phyloP scores from a whole-genome alignment of 2,113 vertebrate species.

The Osmerus eperlanus region DNA sequence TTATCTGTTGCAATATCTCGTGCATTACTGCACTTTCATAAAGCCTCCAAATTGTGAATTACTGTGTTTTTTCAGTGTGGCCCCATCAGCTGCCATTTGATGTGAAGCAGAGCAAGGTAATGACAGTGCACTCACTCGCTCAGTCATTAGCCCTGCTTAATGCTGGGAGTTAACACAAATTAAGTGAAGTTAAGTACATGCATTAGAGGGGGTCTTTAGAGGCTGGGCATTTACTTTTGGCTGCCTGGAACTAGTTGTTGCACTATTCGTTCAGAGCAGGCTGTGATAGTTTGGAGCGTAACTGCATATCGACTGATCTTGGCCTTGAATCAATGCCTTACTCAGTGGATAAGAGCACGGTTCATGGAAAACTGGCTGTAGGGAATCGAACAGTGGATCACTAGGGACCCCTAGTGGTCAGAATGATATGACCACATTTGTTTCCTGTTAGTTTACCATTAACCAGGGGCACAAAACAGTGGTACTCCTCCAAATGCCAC shows the following conservation, averaged over 20 bases:
- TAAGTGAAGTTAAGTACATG: slow-evolving; percentile 72
- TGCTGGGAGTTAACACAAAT: slow-evolving; percentile 72
- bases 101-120: slow-evolving; percentile 64
- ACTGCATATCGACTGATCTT: slow-evolving; percentile 10
- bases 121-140: slow-evolving; percentile 67
- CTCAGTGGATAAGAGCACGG: slow-evolving; percentile 19
- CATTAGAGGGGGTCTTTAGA: slow-evolving; percentile 68
- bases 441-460: neutral
- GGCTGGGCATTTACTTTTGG: slow-evolving; percentile 58
- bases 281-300: neutral
- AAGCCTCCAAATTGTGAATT: slow-evolving; percentile 65
- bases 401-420: slow-evolving; percentile 68
- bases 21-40: slow-evolving; percentile 58
- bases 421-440: neutral
- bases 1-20: slow-evolving; percentile 57
- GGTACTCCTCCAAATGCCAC: too few relatives aligned
- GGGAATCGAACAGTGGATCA: slow-evolving; percentile 33
- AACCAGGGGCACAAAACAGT: neutral
- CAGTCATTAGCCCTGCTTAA: slow-evolving; percentile 67
- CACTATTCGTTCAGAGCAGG: slow-evolving; percentile 24
- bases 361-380: slow-evolving; percentile 26
- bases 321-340: slow-evolving; percentile 27
- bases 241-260: slow-evolving; percentile 34
- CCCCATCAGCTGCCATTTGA: slow-evolving; percentile 69
- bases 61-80: slow-evolving; percentile 29